Evolutionary conservation across 2,113 vertebrate genomes (phyloP).

Genomic region (Otocyon megalotis): DNA sequence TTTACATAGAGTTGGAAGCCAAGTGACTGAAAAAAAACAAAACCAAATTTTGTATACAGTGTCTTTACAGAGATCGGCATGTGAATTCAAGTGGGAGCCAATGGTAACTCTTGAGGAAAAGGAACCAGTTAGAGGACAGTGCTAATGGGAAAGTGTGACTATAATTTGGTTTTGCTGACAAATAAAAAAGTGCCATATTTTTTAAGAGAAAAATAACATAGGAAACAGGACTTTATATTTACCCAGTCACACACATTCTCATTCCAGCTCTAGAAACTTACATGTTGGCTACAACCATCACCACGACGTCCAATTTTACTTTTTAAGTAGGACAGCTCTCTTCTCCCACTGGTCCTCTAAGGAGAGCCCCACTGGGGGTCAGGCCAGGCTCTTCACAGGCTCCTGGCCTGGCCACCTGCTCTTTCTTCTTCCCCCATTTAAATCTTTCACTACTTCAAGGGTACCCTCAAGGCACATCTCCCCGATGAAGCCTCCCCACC

Average conservation of each 20-base stretch:
- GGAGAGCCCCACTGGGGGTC: too few species aligned
- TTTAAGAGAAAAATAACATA: background rate
- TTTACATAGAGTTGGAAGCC: slow-evolving; percentile 69
- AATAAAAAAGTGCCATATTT: slow-evolving; percentile 56
- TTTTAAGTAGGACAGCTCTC: background rate
- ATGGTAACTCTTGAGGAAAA: slow-evolving; percentile 38
- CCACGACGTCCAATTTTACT: background rate
- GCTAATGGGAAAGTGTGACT: slow-evolving; percentile 52
- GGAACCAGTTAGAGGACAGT: slow-evolving; percentile 35
- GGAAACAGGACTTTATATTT: slow-evolving; percentile 19
- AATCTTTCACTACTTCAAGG: background rate
- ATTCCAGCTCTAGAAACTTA: background rate
- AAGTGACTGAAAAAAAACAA: slow-evolving; percentile 56
- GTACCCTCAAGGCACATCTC: background rate
- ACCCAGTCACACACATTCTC: background rate
- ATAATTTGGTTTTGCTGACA: slow-evolving; percentile 56
- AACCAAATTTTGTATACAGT: slow-evolving; percentile 67
- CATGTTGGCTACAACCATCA: background rate
- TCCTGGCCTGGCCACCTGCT: background rate
- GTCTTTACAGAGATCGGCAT: slow-evolving; percentile 49
- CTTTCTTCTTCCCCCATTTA: background rate
- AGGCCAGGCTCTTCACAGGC: background rate
- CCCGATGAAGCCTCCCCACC: background rate
- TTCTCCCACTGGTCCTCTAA: background rate
- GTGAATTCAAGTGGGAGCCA: slow-evolving; percentile 50